Conservation (phyloP, 1,140 invertebrate genomes). For the Drosophila quadrilineata region DNA sequence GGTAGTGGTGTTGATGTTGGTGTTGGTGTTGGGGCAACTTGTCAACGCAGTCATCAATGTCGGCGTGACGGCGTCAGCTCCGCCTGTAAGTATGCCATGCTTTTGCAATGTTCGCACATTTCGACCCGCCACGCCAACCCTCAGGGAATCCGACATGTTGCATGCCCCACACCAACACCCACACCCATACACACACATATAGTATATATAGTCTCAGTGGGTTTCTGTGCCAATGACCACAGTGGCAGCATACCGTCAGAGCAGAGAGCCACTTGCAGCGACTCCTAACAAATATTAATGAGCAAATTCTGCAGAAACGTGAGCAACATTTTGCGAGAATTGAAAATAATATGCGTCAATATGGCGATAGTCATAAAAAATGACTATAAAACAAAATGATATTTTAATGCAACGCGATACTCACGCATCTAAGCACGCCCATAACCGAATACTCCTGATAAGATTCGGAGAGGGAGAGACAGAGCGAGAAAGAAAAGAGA, state of each 20-base stretch:
- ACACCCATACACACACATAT: no score
- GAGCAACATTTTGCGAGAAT: slow-evolving; percentile 52
- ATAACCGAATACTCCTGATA: not conserved
- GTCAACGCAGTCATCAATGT: slow-evolving; percentile 78
- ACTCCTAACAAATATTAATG: slow-evolving; percentile 71
- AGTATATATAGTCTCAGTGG: no score
- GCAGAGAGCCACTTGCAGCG: slow-evolving; percentile 14
- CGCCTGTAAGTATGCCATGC: slow-evolving; percentile 68
- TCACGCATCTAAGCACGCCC: not conserved
- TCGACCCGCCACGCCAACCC: not conserved
- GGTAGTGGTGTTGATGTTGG: slow-evolving; percentile 19
- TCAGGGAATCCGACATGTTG: slow-evolving; percentile 27
- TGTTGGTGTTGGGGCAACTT: slow-evolving; percentile 48
- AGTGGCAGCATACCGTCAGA: not conserved
- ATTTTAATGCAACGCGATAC: not conserved
- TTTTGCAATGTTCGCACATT: slow-evolving; percentile 68
- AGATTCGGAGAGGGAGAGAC: no score
- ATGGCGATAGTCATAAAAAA: slow-evolving; percentile 33
- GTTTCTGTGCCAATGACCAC: slow-evolving; percentile 56
- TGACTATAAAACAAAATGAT: slow-evolving; percentile 11
- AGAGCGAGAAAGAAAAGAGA: no score
- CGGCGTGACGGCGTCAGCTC: slow-evolving; percentile 61
- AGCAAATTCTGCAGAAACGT: slow-evolving; percentile 48
- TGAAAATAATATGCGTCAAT: slow-evolving; percentile 57
- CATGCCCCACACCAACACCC: slow-evolving; percentile 48